Base-by-base conservation (phyloP, 2,797 vertebrate species). In the Melopsittacus undulatus region DNA sequence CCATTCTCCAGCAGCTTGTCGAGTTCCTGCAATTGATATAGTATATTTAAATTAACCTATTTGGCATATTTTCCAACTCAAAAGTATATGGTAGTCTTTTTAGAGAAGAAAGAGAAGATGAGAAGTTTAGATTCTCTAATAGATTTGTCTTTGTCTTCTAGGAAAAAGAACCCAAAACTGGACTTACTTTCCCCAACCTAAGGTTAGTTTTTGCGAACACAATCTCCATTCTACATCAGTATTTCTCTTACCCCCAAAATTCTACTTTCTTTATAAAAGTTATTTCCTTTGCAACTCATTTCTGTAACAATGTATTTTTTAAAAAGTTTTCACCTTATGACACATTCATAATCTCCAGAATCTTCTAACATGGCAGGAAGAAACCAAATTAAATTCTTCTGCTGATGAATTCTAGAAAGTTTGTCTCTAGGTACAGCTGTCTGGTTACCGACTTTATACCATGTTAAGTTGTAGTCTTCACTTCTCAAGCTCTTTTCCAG, bases 1-100 rank as follows among this genome's bases (percentile, higher is more conserved):
- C n/a, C 95, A 98, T 97, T 62, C 90, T 98, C 66, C 94, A 98
- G 94, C 96, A 98, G 59, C 16, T 19, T 26, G 94, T 95, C 9
- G 85, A 89, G 87, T 98, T 98, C 70, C 98, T 99, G 97, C 22
- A 95, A 84, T 73, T 63, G 79, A 92, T 24, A 83, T 9, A 64
- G 61, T 12, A 46, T 16, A 56, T 63, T 67, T 43, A 77, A 76
- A 70, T 88, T 57, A 78, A 84, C 4, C 18, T 45, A 29, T 14
- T 17, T 61, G 34, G 3, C 6, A 23, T 57, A 46, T 48, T 56
- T 83, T 63, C 2, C 21, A 70, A 43, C 11, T 82, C 20, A 32
- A 80, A 89, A 76, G 77, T 30, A 30, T 3, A 87, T 8, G 3
- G 12, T 22, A 59, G 51, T 82, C 18, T 63, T 84, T 90, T 15